Evolutionary conservation across 2,113 vertebrate species (phyloP).

Genomic region (Sander vitreus): DNA sequence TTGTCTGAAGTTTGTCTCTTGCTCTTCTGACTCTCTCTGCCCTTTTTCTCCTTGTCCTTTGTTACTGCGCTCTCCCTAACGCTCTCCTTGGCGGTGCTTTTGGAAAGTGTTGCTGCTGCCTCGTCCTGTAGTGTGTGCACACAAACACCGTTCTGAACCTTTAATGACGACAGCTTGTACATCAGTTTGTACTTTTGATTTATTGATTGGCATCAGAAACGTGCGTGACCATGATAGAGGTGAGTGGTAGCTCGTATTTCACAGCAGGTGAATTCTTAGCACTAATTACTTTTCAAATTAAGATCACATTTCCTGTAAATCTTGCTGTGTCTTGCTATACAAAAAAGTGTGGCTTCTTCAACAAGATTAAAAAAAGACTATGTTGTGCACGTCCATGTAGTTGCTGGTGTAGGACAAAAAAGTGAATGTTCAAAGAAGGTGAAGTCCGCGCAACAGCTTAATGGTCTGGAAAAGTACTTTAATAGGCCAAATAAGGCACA

Average conservation of each 20-base stretch:
- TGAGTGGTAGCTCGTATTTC: neutral
- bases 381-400: no score
- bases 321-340: neutral
- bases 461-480: no score
- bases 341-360: neutral
- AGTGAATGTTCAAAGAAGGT: no score
- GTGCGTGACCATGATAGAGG: neutral
- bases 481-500: no score
- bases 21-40: conserved; percentile 67
- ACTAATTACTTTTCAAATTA: neutral
- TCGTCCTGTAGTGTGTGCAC: conserved; percentile 67
- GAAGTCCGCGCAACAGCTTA: no score
- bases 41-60: conserved; percentile 54
- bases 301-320: neutral
- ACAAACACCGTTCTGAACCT: neutral
- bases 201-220: neutral
- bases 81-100: conserved; percentile 25
- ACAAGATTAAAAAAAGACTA: no score
- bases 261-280: neutral
- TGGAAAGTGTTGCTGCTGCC: conserved; percentile 30
- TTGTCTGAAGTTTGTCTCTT: conserved; percentile 39
- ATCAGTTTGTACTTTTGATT: neutral
- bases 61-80: conserved; percentile 65
- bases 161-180: neutral
- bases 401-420: no score